phyloP scores from a whole-genome alignment of 2,888 invertebrate genomes.

The Drosophila macrospina region DNA sequence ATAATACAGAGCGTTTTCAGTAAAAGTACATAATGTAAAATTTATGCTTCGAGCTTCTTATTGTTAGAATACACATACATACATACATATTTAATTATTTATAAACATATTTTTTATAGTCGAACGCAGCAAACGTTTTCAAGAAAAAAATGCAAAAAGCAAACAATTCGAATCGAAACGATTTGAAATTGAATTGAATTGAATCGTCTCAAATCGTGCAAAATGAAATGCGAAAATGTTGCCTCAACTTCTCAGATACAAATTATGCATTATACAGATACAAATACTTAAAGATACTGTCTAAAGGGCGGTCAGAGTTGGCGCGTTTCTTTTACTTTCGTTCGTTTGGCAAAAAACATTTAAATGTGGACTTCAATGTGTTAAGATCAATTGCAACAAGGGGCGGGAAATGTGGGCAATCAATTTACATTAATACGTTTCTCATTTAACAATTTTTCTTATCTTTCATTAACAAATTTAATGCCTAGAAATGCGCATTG shows the following conservation, averaged over 20 bases:
- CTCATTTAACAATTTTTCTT: slow-evolving; percentile 57
- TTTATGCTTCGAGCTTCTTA: slow-evolving; percentile 76
- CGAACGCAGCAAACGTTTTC: slow-evolving; percentile 45
- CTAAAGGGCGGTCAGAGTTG: slow-evolving; percentile 64
- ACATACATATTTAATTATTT: slow-evolving; percentile 58
- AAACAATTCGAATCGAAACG: slow-evolving; percentile 32
- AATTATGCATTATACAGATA: slow-evolving; percentile 63
- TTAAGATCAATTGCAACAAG: slow-evolving; percentile 60
- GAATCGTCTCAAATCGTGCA: slow-evolving; percentile 15
- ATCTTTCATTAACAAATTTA: slow-evolving; percentile 72
- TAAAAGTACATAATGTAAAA: slow-evolving; percentile 63
- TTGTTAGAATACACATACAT: slow-evolving; percentile 72
- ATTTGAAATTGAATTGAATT: neutral
- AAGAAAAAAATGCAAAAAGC: slow-evolving; percentile 40
- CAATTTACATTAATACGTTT: slow-evolving; percentile 61
- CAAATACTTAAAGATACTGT: slow-evolving; percentile 59
- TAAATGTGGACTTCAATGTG: slow-evolving; percentile 38
- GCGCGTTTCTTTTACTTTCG: slow-evolving; percentile 33
- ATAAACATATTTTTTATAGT: slow-evolving; percentile 72
- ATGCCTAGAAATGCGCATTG: slow-evolving; percentile 75
- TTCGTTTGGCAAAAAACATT: slow-evolving; percentile 28
- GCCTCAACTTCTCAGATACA: slow-evolving; percentile 42
- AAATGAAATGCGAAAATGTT: slow-evolving; percentile 20
- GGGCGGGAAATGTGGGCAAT: slow-evolving; percentile 41
- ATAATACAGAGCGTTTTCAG: slow-evolving; percentile 73